Percentiles rank a stretch among this genome's conserved stretches.
These are phyloP conservation scores for Melanotaenia trifasciata DNA, from an alignment of 2,797 vertebrate genomes.

Conservation along the genomic window DNA sequence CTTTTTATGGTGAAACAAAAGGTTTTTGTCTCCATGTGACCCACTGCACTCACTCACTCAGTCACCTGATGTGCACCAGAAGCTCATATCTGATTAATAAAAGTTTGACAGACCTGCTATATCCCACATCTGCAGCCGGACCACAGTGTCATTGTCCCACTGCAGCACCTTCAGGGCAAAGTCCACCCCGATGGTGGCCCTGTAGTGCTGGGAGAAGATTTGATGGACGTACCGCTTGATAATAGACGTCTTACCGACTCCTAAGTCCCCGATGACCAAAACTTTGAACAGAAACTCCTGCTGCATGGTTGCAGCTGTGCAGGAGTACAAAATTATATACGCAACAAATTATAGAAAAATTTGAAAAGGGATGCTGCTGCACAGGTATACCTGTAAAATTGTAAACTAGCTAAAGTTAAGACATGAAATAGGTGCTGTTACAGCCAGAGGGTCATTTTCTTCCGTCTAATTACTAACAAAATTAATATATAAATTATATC, in stretches of 20 bases:
- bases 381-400: neutral
- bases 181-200: slow-evolving; percentile 87
- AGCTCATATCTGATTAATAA: neutral
- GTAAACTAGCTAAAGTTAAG: neutral
- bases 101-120: slow-evolving; percentile 80
- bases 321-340: neutral
- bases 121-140: slow-evolving; percentile 87
- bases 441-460: neutral
- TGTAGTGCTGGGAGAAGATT: slow-evolving; percentile 87
- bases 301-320: slow-evolving; percentile 72
- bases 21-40: slow-evolving; percentile 5
- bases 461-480: neutral
- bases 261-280: slow-evolving; percentile 84
- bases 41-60: neutral
- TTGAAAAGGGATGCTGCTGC: neutral
- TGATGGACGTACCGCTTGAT: slow-evolving; percentile 87
- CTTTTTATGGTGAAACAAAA: slow-evolving; percentile 19
- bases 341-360: neutral
- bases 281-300: slow-evolving; percentile 85
- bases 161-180: slow-evolving; percentile 86
- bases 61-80: slow-evolving; percentile 9
- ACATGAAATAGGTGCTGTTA: neutral
- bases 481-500: neutral
- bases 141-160: slow-evolving; percentile 80
- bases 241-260: slow-evolving; percentile 86